Conservation (phyloP, 1,140 invertebrate genomes). For the Bicyclus anynana region DNA sequence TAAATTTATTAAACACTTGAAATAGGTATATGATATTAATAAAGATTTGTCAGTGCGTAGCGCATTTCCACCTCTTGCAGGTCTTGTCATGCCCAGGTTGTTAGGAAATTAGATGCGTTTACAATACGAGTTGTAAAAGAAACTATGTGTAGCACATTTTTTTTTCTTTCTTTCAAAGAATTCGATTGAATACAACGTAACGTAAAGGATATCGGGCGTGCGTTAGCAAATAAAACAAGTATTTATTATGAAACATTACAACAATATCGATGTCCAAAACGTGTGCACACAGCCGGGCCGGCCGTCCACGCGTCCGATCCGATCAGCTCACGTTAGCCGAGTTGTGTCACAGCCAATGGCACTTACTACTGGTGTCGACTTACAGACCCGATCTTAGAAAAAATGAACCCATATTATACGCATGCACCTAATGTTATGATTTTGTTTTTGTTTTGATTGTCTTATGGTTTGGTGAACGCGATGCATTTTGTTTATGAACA, state of each 20-base stretch:
- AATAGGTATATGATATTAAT: too few species aligned
- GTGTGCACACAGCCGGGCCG: slow-evolving; percentile 32
- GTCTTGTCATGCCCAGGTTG: too few species aligned
- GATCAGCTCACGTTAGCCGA: slow-evolving; percentile 37
- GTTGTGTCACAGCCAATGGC: slow-evolving; percentile 41
- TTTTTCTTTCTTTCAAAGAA: too few species aligned
- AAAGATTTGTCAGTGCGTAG: too few species aligned
- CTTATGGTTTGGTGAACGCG: neutral
- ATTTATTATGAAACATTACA: slow-evolving; percentile 11
- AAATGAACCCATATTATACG: slow-evolving; percentile 14
- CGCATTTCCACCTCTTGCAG: too few species aligned
- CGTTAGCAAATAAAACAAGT: neutral
- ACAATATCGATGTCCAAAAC: slow-evolving; percentile 38
- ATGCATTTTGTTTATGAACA: neutral
- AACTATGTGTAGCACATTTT: too few species aligned
- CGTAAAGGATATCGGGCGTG: neutral
- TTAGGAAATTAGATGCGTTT: too few species aligned
- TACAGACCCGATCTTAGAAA: slow-evolving; percentile 23
- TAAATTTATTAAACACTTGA: too few species aligned
- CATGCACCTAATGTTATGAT: slow-evolving; percentile 2
- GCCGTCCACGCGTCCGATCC: slow-evolving; percentile 31
- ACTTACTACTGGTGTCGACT: slow-evolving; percentile 40
- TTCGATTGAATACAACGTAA: neutral
- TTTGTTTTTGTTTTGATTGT: slow-evolving; percentile 3
- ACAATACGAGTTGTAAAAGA: too few species aligned